Conservation (phyloP, 2,797 vertebrate genomes). For the Schizopygopsis pylzovi region DNA sequence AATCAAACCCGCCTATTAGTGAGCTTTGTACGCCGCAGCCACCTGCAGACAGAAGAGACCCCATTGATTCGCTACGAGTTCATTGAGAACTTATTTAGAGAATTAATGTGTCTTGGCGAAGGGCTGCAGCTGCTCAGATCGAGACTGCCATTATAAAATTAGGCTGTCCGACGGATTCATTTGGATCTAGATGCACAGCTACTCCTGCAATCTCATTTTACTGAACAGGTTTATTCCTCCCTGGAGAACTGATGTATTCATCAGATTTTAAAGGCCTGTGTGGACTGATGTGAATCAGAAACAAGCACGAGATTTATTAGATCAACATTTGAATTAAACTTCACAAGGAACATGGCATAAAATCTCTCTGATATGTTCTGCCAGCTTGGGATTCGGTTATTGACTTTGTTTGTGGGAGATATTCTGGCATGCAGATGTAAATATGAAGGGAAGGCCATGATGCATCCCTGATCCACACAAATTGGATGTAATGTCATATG, state of each 20-base stretch:
- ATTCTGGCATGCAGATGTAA: conserved; percentile 28
- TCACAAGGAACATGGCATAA: conserved; percentile 49
- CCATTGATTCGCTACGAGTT: conserved; percentile 58
- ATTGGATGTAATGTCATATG: conserved; percentile 38
- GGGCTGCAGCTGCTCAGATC: conserved; percentile 53
- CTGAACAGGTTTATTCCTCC: conserved; percentile 54
- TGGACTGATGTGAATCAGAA: conserved; percentile 43
- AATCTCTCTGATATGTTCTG: conserved; percentile 46
- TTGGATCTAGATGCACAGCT: conserved; percentile 53
- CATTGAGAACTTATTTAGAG: conserved; percentile 67
- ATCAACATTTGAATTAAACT: conserved; percentile 56
- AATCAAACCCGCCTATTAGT: conserved; percentile 53
- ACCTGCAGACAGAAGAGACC: conserved; percentile 54
- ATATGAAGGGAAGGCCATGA: conserved; percentile 33
- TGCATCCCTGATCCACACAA: conserved; percentile 34
- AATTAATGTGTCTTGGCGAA: conserved; percentile 59
- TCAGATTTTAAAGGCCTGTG: conserved; percentile 47
- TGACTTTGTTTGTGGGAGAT: conserved; percentile 16
- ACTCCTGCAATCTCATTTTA: conserved; percentile 54
- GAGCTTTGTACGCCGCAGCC: conserved; percentile 46
- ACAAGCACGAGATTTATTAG: conserved; percentile 57
- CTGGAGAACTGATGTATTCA: conserved; percentile 48
- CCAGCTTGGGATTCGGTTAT: conserved; percentile 39
- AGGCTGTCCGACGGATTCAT: conserved; percentile 52
- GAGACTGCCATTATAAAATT: conserved; percentile 57